Base-by-base conservation (phyloP, 2,797 vertebrate species). In the Sebastes paucispinis region DNA sequence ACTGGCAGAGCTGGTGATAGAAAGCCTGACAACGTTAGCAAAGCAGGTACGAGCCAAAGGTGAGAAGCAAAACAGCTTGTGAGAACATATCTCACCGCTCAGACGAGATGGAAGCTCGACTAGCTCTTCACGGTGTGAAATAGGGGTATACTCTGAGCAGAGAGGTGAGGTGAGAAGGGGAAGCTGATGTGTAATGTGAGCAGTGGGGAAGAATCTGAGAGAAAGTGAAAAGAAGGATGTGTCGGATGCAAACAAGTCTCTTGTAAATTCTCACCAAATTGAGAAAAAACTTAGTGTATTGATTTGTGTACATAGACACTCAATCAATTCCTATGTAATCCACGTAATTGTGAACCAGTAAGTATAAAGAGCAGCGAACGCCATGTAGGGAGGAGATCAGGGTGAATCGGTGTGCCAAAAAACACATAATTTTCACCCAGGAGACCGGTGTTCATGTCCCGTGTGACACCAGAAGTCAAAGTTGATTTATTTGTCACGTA, bases 41-140 rank as follows among this genome's bases (percentile, higher is more conserved):
- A 36, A 63, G 36, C 58, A 64, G 57, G 36, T 55, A 64, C 1
- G 13, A 81, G 43, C 32, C 55, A 57, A 55, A 82, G 67, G 75
- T 73, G 83, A 76, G 73, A 72, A 64, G 14, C 14, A 54, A 47
- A 77, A 43, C 47, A 64, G 59, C 64, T 67, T 70, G 55, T 63
- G 55, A 57, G 72, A 75, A 72, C 57, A 24, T 34, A 55, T 47
- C 68, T 64, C 69, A 32, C n/a, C 5, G 8, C 3, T 72, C 58
- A 69, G 10, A 66, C 7, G 25, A 54, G 71, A 57, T 43, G 65
- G 39, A 50, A 36, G 55, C 66, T 64, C 5, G 4, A 32, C 67
- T 57, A 12, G 11, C 34, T 73, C 59, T 50, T 64, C 27, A 11
- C 8, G 66, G 58, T 75, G 70, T 76, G 76, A 84, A 85, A 73